Evolutionary conservation across 1,140 invertebrate species (phyloP), one percentile per base, ranked within the genome.

Genomic region (Lepidotrigona ventralis): DNA sequence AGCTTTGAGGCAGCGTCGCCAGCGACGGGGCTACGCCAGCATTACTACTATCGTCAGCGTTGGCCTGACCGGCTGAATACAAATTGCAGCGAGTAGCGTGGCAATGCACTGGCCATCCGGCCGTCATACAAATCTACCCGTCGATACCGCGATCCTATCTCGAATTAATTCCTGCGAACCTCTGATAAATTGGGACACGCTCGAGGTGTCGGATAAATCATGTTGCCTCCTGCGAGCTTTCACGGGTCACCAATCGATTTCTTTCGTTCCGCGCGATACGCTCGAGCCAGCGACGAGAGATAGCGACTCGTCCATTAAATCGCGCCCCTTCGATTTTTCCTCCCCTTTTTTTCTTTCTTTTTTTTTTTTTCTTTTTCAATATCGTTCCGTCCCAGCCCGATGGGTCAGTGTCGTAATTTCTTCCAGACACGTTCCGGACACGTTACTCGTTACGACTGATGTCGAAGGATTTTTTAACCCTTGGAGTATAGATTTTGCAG

Each of bases 111-210:
- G 72, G 56, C 71, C 68, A 76, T 64, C 66, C 54, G 78, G 14
- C 60, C 83, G 77, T 87, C 86, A 56, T 87, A 85, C 83, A 87
- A 88, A 88, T 88, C 82, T 66, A 76, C n/a, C 82, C 86, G 86
- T 88, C 86, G 83, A 87, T 85, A 79, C 79, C 87, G 63, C 51
- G 83, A 88, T 87, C 71, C 70, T 87, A 88, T 88, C 87, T 83
- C 74, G 86, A 87, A 85, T 84, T 88, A 88, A 88, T 88, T 85
- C 79, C 72, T 75, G 71, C 66, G 79, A 56, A 21, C 51, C 79
- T 39, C 46, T 80, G 83, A 88, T 87, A 87, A 88, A 88, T 88
- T 77, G 79, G 71, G 63, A 83, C 56, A 85, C 70, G 68, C 53
- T 68, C 63, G 64, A 68, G 78, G 71, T 33, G 58, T 14, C 64